These are phyloP conservation scores for Formica aserva DNA, from an alignment of 2,888 invertebrate genomes.

Conservation along the genomic window DNA sequence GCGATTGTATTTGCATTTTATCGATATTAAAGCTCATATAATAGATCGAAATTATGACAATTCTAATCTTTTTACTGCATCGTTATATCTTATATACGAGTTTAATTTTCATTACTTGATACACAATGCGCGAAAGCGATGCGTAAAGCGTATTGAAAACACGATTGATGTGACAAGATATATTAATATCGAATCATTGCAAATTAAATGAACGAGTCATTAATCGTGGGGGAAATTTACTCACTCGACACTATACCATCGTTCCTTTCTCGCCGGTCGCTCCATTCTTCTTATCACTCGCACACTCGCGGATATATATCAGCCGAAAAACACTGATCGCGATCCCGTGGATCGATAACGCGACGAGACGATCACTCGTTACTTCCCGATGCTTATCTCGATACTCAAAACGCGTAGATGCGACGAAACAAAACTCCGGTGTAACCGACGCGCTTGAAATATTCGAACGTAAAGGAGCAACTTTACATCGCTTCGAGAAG, in stretches of 20 bases:
- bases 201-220: background rate
- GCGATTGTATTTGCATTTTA: background rate
- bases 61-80: background rate
- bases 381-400: background rate
- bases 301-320: background rate
- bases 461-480: background rate
- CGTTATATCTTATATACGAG: background rate
- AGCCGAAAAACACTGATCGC: background rate
- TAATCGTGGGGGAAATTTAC: background rate
- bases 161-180: background rate
- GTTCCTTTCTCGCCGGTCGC: background rate
- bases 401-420: background rate
- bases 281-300: background rate
- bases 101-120: background rate
- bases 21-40: background rate
- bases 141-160: background rate
- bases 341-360: background rate
- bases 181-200: background rate
- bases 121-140: background rate
- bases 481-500: background rate
- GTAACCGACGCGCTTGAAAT: background rate
- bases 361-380: background rate
- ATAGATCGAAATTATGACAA: background rate
- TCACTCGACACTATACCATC: background rate
- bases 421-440: background rate